phyloP scores from a whole-genome alignment of 2,888 invertebrate species.

The Tetheella fluctuosa region DNA sequence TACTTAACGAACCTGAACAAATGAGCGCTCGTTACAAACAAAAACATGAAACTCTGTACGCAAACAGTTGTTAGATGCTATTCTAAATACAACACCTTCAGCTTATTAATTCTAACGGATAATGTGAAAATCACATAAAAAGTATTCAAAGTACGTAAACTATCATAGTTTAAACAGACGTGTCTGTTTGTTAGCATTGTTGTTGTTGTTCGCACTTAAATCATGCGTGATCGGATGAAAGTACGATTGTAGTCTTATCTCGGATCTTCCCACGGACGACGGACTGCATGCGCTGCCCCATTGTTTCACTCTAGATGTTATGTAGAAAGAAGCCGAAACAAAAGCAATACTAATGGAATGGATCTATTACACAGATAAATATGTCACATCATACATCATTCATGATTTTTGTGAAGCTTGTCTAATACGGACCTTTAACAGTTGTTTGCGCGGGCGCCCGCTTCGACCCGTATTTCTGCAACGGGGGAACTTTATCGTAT shows the following conservation, averaged over 20 bases:
- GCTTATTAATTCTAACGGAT: conserved; percentile 1
- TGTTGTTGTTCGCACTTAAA: conserved; percentile 71
- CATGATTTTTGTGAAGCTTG: conserved; percentile 33
- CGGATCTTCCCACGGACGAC: conserved; percentile 71
- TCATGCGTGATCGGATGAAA: conserved; percentile 79
- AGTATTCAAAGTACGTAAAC: conserved; percentile 12
- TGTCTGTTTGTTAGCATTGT: conserved; percentile 54
- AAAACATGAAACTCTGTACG: conserved; percentile 20
- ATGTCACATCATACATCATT: conserved; percentile 53
- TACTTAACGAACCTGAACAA: conserved; percentile 16
- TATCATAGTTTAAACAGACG: neutral
- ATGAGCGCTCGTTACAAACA: conserved; percentile 22
- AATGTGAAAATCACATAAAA: conserved; percentile 17
- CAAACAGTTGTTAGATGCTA: conserved; percentile 7
- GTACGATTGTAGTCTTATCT: conserved; percentile 71
- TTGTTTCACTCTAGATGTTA: conserved; percentile 52
- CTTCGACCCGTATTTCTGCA: conserved; percentile 10
- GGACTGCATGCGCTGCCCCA: conserved; percentile 50
- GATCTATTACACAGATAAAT: conserved; percentile 60
- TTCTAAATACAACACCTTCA: neutral
- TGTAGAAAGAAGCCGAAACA: conserved; percentile 54
- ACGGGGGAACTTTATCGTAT: conserved; percentile 6
- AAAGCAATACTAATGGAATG: conserved; percentile 61
- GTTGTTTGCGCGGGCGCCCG: neutral
- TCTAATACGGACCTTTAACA: conserved; percentile 4